Base-by-base conservation (phyloP, 2,888 invertebrate species). In the Hyposoter didymator region DNA sequence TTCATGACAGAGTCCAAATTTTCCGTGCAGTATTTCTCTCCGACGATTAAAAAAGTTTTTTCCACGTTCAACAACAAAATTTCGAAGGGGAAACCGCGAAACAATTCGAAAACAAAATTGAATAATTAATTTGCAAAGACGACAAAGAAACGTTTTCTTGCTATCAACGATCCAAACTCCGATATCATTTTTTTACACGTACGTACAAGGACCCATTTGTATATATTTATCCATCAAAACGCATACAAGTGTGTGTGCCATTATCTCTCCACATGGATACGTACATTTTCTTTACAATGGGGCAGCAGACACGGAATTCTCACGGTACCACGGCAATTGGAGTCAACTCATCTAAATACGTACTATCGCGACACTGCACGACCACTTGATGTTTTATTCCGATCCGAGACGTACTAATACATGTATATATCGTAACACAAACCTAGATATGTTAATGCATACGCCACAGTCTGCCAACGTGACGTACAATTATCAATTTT, bases 271-370 rank as follows among this genome's bases (percentile, higher is more conserved):
- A 52, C 19, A 52, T 52, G 19, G 52, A 45, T 75, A 49, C 52
- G 39, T 39, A 49, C 32, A 55, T 85, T 59, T 85, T 87, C 88
- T 88, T 83, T 87, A 89, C 88, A 88, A 66, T 70, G 35, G 22
- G 39, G 6, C 66, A 43, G 90, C 88, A 90, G 89, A 91, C 91
- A 91, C 89, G 91, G 90, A 91, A 93, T 93, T 93, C 93, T 93
- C 93, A 93, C 93, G 93, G 93, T 93, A 90, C 90, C 87, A 88
- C 91, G 91, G 89, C 92, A 93, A 93, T 93, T 93, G 93, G 91
- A 93, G 93, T 93, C 93, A 93, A 93, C 93, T 93, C 92, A 93
- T 93, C 93, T 92, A 93, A 93, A 93, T 93, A 93, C 90, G 90
- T 78, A 69, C 88, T 87, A 74, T 55, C 88, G 86, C 73, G 81